A percentile compares a stretch with the other conserved stretches of the same genome.
These are phyloP conservation scores for Oscheius sp. DNA, from an alignment of 2,888 invertebrate species.

Conservation along the genomic window DNA sequence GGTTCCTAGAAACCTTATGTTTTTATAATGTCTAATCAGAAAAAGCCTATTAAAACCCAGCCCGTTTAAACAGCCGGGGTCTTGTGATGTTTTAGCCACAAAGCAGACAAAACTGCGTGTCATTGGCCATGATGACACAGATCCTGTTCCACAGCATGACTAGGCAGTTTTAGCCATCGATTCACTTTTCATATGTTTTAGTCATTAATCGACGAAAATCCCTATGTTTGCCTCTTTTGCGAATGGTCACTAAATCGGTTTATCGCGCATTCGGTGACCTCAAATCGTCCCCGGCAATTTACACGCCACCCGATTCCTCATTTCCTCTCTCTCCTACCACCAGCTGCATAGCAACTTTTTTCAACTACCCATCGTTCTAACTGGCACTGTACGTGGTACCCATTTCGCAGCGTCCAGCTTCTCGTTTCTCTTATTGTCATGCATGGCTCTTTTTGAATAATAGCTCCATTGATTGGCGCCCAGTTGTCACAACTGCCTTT, in stretches of 20 bases:
- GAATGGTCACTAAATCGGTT: slow-evolving; percentile 32
- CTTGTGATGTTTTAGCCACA: slow-evolving; percentile 20
- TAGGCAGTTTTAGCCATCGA: slow-evolving; percentile 27
- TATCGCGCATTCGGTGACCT: slow-evolving; percentile 36
- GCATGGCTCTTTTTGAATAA: slow-evolving; percentile 27
- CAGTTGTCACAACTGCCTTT: slow-evolving; percentile 18
- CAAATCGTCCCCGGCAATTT: slow-evolving; percentile 32
- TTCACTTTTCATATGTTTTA: not conserved
- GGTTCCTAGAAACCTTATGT: too few species aligned
- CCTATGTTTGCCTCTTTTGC: not conserved
- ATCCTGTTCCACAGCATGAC: slow-evolving; percentile 28
- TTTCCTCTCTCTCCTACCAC: not conserved
- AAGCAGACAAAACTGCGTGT: slow-evolving; percentile 22
- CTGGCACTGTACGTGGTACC: not conserved
- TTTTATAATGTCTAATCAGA: too few species aligned
- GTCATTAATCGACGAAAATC: not conserved
- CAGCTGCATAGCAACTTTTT: slow-evolving; percentile 15
- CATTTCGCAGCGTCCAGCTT: not conserved
- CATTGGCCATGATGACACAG: slow-evolving; percentile 1
- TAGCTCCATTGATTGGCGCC: slow-evolving; percentile 19
- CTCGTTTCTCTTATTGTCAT: slow-evolving; percentile 21
- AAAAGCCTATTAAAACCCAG: too few species aligned
- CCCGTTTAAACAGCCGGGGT: slow-evolving; percentile 4
- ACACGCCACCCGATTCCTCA: not conserved
- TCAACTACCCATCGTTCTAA: not conserved